A percentile compares a stretch with the other conserved stretches of the same genome.
Conservation (phyloP, 2,797 vertebrate genomes). For the Neomorphus geoffroyi region DNA sequence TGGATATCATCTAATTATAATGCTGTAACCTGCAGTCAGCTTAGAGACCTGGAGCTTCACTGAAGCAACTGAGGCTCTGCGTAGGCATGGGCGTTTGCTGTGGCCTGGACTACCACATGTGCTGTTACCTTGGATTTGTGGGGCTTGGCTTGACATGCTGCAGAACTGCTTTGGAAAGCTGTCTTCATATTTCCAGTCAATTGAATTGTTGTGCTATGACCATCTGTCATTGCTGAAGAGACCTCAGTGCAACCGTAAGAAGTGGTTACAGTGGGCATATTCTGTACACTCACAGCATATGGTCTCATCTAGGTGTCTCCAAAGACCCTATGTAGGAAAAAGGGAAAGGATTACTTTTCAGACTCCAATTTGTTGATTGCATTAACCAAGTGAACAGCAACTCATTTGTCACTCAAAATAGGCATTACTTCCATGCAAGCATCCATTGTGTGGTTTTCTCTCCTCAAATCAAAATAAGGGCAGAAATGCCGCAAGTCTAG, state of each 20-base stretch:
- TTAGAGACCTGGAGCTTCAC: background rate
- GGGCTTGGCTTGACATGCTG: background rate
- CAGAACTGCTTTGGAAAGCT: conserved; percentile 17
- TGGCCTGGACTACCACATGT: background rate
- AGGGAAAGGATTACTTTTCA: background rate
- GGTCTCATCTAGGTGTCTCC: background rate
- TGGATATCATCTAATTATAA: background rate
- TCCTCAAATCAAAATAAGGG: conserved; percentile 4
- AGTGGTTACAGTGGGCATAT: background rate
- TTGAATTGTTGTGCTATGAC: background rate
- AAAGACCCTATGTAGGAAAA: background rate
- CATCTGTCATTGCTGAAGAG: conserved; percentile 9
- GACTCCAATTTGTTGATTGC: background rate
- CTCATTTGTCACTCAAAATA: background rate
- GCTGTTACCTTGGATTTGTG: background rate
- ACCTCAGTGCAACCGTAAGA: background rate
- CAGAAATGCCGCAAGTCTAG: background rate
- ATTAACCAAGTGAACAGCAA: background rate
- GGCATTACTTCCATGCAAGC: background rate
- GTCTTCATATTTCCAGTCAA: background rate
- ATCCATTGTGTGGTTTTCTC: background rate
- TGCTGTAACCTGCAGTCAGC: background rate
- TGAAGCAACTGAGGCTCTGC: background rate
- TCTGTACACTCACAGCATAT: background rate
- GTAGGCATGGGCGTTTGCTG: background rate